Base-by-base conservation (phyloP, 92 coral and sea anemone species). In the Palythoa heliodiscus region DNA sequence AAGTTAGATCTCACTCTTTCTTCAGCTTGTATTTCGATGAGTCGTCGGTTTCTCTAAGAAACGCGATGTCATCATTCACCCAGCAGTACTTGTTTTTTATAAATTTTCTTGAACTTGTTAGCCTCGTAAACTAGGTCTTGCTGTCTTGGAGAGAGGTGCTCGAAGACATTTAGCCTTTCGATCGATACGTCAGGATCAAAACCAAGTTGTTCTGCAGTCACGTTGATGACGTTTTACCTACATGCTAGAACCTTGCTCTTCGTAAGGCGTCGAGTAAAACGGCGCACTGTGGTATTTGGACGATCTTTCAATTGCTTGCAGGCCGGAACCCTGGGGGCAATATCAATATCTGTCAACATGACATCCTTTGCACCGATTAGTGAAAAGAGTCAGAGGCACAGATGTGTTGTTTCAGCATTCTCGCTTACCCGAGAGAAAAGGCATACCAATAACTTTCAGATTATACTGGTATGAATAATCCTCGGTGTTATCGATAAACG, bases 201-300 rank as follows among this genome's bases (percentile, higher is more conserved):
- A 10, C 78, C 78, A 3, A 73, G 24, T 50, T 48, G 24, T 12
- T 73, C 78, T 15, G 60, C 10, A 10, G 78, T 73, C 37, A 73
- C 60, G 24, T 38, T n/a, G 29, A 24, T 10, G 9, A 48, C 79
- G 4, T 12, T 20, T 75, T 75, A 53, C 79, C 64, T 20, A 25
- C 54, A 38, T 29, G 79, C 79, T 16, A 75, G 60, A 48, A 75
- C 79, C 37, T 48, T 75, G 54, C 52, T 75, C 39, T 25, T 75
- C 7, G 79, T 66, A 5, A 52, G 64, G 4, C 79, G 25, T 22
- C 78, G 16, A 7, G 15, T 15, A 19, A 75, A 75, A 5, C 79
- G 24, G 24, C 79, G 52, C 1, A 22, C 43, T 0, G 23, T 75
- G 53, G 79, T 20, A 25, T 75, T 75, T 17, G 35, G 69, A 63